Base-by-base conservation (phyloP, 2,888 invertebrate genomes). In the Yponomeuta malinellus region DNA sequence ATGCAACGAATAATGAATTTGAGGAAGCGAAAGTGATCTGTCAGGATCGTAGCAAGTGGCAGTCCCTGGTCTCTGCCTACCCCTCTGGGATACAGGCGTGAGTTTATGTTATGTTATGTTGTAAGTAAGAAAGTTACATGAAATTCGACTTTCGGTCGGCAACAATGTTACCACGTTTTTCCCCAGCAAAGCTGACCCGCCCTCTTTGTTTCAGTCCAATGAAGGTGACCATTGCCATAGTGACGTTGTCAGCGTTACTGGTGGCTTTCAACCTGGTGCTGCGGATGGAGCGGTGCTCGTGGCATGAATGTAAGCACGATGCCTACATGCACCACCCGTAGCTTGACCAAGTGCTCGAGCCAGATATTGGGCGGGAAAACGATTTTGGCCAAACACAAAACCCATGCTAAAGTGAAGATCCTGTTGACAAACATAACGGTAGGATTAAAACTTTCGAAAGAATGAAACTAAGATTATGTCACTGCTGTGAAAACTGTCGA, bases 221-320 rank as follows among this genome's bases (percentile, higher is more conserved):
- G 91, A 91, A 91, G 78, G 78, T 90, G 23, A 90, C 91, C 10
- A 87, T 92, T 71, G 88, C 81, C 12, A 83, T 90, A 29, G 86
- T 90, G 52, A 85, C 86, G 2, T 70, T 87, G 64, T 91, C 90
- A 15, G 83, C 89, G n/a, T 31, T 90, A 1, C 71, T 90, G 2
- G 77, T 91, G 23, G 86, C 80, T 1, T 81, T 88, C 76, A 88
- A 90, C 73, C 63, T 90, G 9, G 15, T 91, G 10, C 63, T 85
- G 52, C 83, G 87, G 65, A 77, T 90, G 73, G 86, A 89, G 73
- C 81, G 75, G 71, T 12, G 86, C 1, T 72, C 88, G 5, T 82
- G 79, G 52, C 52, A 59, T 15, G 52, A 12, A 59, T 59, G 52
- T 59, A 65, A 72, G 81, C 52, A 2, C 15, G 72, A 68, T 59